Percentiles rank a stretch among this genome's conserved stretches.
phyloP scores from a whole-genome alignment of 2,797 vertebrate genomes.

The Onychomys arenicola region DNA sequence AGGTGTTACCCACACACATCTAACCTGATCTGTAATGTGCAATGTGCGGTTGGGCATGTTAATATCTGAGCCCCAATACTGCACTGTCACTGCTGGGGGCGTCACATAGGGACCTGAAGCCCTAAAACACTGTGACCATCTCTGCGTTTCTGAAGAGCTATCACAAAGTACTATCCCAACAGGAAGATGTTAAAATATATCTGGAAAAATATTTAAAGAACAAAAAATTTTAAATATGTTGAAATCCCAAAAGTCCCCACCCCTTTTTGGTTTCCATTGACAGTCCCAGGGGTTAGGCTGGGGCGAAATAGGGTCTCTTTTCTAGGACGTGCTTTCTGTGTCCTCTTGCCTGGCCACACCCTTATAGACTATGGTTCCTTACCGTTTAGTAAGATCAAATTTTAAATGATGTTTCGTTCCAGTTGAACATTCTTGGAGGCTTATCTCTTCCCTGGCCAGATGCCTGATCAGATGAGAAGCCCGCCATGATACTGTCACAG shows the following conservation, averaged over 20 bases:
- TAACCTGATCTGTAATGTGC: conserved; percentile 61
- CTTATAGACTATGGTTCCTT: conserved; percentile 78
- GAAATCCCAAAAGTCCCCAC: conserved; percentile 60
- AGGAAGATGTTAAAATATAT: conserved; percentile 66
- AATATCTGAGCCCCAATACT: conserved; percentile 63
- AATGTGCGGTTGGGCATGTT: conserved; percentile 64
- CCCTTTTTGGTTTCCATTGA: conserved; percentile 62
- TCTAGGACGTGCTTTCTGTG: conserved; percentile 78
- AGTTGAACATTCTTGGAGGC: conserved; percentile 83
- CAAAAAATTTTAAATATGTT: conserved; percentile 58
- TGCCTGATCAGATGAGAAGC: conserved; percentile 84
- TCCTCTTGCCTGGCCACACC: conserved; percentile 81
- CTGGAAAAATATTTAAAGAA: conserved; percentile 25
- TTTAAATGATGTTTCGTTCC: conserved; percentile 84
- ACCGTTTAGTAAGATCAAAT: conserved; percentile 82
- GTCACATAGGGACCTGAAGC: conserved; percentile 61
- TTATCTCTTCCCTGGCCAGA: conserved; percentile 85
- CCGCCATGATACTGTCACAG: conserved; percentile 82
- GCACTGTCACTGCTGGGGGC: conserved; percentile 62
- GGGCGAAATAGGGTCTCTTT: conserved; percentile 72
- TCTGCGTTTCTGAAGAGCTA: conserved; percentile 61
- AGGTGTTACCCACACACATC: conserved; percentile 63
- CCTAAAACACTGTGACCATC: conserved; percentile 40
- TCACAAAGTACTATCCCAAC: conserved; percentile 6
- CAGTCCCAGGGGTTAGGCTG: conserved; percentile 65